These are phyloP conservation scores for Platalea minor DNA, from an alignment of 2,797 vertebrate genomes.

Conservation along the genomic window DNA sequence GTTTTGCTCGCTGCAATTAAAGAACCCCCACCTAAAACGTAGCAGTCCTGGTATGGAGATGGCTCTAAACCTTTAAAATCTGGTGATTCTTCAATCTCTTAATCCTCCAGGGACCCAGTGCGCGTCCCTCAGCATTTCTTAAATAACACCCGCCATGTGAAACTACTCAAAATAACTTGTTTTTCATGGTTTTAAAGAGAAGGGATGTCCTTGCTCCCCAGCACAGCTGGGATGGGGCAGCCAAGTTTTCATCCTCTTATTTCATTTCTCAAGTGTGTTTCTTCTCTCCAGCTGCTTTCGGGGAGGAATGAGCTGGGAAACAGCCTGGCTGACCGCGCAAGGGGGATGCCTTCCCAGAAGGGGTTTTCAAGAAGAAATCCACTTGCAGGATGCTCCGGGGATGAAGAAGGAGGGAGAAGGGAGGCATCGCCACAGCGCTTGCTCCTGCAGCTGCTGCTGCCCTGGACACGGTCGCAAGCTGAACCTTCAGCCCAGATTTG, in stretches of 20 bases:
- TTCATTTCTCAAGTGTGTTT: not conserved
- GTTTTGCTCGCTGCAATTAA: not conserved
- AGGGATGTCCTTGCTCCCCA: not conserved
- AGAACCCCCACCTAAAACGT: not conserved
- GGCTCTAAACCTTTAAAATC: not conserved
- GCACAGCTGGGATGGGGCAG: not conserved
- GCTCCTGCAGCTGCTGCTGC: not conserved
- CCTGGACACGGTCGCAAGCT: not conserved
- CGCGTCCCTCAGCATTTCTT: accelerated
- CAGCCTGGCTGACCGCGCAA: not conserved
- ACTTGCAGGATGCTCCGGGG: not conserved
- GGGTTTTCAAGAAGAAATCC: not conserved
- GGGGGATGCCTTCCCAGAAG: not conserved
- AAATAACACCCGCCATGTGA: not conserved
- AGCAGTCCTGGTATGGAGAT: accelerated
- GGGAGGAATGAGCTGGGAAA: not conserved
- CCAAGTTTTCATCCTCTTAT: not conserved
- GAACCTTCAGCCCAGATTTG: not conserved
- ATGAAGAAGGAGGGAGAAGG: not conserved
- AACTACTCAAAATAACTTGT: not conserved
- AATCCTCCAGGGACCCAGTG: not conserved
- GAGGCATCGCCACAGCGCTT: not conserved
- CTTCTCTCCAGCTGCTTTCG: not conserved
- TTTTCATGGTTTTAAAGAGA: not conserved
- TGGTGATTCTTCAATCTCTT: not conserved